A percentile compares a stretch with the other conserved stretches of the same genome.
Evolutionary conservation across 2,888 invertebrate species (phyloP).

Genomic region (Rhagonycha lutea): DNA sequence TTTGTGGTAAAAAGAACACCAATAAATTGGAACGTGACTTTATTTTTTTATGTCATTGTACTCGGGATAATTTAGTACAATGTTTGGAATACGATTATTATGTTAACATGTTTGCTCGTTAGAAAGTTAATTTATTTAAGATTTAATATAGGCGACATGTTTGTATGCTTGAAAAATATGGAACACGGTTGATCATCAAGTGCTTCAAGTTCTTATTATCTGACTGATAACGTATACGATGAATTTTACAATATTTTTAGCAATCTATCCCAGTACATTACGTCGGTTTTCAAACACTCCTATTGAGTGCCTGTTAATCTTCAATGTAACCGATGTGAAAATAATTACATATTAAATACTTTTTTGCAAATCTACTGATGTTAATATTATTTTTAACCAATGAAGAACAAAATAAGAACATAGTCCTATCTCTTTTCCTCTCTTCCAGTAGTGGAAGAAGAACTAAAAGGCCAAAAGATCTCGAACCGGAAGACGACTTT

Average conservation of each 20-base stretch:
- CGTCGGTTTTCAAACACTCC: constrained; percentile 10
- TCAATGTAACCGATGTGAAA: not conserved
- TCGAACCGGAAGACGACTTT: too few species aligned
- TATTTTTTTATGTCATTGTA: not conserved
- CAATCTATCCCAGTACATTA: not conserved
- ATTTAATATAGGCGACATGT: not conserved
- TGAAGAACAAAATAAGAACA: too few species aligned
- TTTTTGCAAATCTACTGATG: not conserved
- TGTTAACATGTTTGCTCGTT: not conserved
- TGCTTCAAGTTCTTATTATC: not conserved
- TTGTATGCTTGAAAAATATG: not conserved
- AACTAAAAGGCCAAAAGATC: too few species aligned
- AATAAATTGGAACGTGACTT: not conserved
- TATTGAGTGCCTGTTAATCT: constrained; percentile 2
- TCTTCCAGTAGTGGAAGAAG: too few species aligned
- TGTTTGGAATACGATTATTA: not conserved
- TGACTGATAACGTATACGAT: not conserved
- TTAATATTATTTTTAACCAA: too few species aligned
- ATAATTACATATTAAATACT: not conserved
- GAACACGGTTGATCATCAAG: not conserved
- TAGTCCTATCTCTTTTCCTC: too few species aligned
- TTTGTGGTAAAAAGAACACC: not conserved
- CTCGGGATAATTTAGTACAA: not conserved
- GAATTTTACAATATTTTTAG: not conserved
- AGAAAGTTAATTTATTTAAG: not conserved